Evolutionary conservation across 2,888 invertebrate genomes (phyloP).

Genomic region (Euzophera pinguis): DNA sequence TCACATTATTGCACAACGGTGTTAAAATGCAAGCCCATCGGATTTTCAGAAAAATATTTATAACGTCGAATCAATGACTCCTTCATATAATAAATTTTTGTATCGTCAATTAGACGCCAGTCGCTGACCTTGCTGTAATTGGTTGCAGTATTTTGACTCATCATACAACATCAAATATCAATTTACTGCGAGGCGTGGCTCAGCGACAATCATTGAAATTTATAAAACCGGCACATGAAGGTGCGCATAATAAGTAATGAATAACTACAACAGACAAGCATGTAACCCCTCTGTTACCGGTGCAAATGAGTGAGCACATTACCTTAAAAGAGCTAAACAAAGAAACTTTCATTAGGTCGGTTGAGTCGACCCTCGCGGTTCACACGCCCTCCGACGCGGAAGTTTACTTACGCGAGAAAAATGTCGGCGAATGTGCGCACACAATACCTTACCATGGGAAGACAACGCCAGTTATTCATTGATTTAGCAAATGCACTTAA

Average conservation of each 20-base stretch:
- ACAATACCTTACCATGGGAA: conserved; percentile 52
- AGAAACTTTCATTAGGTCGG: conserved; percentile 58
- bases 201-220: not conserved
- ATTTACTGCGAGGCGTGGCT: not conserved
- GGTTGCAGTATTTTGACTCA: conserved; percentile 5
- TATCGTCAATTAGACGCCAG: conserved; percentile 2
- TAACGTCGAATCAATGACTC: not conserved
- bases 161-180: conserved; percentile 4
- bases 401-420: conserved; percentile 64
- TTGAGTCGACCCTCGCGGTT: conserved; percentile 65
- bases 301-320: conserved; percentile 3
- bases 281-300: conserved; percentile 4
- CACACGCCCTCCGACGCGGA: conserved; percentile 67
- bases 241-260: not conserved
- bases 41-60: not conserved
- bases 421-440: conserved; percentile 43
- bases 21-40: not conserved
- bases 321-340: conserved; percentile 45
- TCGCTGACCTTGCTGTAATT: conserved; percentile 7
- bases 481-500: conserved; percentile 14
- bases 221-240: not conserved
- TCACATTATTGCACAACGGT: not conserved
- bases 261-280: conserved; percentile 2
- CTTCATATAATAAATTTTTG: not conserved
- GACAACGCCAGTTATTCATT: conserved; percentile 22